A percentile compares a stretch with the other conserved stretches of the same genome.
Evolutionary conservation across 2,113 vertebrate genomes (phyloP).

Genomic region (Chrysochloris asiatica): DNA sequence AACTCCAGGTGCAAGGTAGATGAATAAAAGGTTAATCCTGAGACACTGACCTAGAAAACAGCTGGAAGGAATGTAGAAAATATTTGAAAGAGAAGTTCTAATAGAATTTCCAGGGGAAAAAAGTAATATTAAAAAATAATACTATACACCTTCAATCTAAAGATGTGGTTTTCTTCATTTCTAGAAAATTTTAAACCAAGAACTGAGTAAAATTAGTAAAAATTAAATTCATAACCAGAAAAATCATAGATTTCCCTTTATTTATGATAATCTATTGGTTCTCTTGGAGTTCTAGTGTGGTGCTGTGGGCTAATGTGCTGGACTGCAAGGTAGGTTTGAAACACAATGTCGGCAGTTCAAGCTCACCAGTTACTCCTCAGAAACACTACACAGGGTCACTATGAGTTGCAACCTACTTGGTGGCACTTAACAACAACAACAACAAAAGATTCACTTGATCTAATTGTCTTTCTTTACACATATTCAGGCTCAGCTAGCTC

Average conservation of each 20-base stretch:
- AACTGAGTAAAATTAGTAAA: not conserved
- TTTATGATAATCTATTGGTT: not conserved
- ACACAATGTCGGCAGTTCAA: too few species aligned
- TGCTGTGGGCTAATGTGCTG: too few species aligned
- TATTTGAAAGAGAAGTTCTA: not conserved
- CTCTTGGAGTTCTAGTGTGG: too few species aligned
- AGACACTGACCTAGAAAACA: slow-evolving; percentile 3
- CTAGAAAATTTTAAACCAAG: not conserved
- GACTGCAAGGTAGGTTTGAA: too few species aligned
- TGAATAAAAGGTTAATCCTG: not conserved
- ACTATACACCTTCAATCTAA: not conserved
- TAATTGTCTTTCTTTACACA: not conserved
- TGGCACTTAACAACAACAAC: too few species aligned
- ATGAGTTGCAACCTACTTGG: too few species aligned
- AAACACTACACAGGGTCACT: too few species aligned
- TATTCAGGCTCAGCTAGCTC: too few species aligned
- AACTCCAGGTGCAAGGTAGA: not conserved
- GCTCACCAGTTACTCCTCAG: too few species aligned
- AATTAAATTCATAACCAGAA: slow-evolving; percentile 1
- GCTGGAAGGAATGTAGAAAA: not conserved
- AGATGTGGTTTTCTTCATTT: not conserved
- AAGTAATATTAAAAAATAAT: not conserved
- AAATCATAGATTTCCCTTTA: not conserved
- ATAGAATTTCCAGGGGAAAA: not conserved
- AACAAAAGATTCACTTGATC: too few species aligned